Evolutionary conservation across 1,140 invertebrate species (phyloP), one percentile per base, ranked within the genome.

Genomic region (Sarcophaga bullata): DNA sequence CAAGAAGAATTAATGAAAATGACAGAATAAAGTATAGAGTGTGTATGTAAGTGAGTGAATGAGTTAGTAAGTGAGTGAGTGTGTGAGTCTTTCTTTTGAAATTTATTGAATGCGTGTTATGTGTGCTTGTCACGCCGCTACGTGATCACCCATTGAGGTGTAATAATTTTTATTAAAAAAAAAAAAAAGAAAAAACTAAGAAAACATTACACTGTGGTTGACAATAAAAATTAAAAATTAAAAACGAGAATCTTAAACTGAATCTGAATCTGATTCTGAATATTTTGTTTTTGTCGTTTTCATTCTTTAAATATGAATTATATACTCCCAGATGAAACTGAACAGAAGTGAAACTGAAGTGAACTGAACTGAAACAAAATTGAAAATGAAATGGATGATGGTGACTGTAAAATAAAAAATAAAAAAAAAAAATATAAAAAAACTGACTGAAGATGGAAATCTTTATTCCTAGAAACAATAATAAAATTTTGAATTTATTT

Each of bases 161-260:
- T 83, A 83, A 83, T 83, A 83, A 83, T 83, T 83, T 83, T 83
- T 83, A 83, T 83, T 83, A 81, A 81, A 13, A n/a, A n/a, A n/a
- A n/a, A 58, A 25, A 8, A 80, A 15, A 15, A 8, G 4, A 58
- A 5, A 58, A 62, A 62, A 62, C 54, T 37, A 37, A 37, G 4
- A 37, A 37, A 37, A 37, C 25, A 37, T 37, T 37, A 2, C 25
- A 11, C 54, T 15, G 2, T 58, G 54, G 25, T 15, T 58, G 54
- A 68, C 62, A 68, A 17, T 68, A 19, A 68, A 68, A 68, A 9
- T 9, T 19, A 68, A 68, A 68, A 68, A 19, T 19, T 58, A 25
- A 9, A 19, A 19, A 68, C 54, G 25, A 37, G 25, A 37, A 37
- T 37, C 25, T 37, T 37, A 37, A 37, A 37, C 25, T 37, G 25